Base-by-base conservation (phyloP, 2,797 vertebrate genomes). In the Lagorchestes hirsutus region DNA sequence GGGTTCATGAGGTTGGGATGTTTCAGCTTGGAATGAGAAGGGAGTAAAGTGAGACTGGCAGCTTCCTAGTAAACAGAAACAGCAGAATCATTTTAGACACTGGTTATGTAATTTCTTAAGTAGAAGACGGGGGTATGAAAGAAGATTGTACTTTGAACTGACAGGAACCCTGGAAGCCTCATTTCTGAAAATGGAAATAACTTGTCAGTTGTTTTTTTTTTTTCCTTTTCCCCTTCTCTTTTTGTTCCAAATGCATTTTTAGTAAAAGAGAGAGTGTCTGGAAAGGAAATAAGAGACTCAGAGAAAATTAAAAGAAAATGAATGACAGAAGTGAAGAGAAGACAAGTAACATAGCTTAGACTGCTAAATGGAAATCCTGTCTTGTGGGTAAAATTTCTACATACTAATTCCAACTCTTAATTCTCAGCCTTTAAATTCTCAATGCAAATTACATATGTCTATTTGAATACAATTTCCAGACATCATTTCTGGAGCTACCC, bases 151-250 rank as follows among this genome's bases (percentile, higher is more conserved):
- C 96, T 97, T 98, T 96, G 94, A 98, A 97, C 95, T 97, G 97
- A 98, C 97, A 98, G 96, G 96, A 98, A 94, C 24, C 57, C 97
- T 97, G 95, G 95, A 97, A 98, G 97, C 95, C 90, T 97, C 95
- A 98, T 97, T 10, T 93, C 50, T 98, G 92, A 96, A 96, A 96
- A 92, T 97, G 95, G 97, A 98, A 98, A 98, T 97, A 97, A 93
- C 93, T 97, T 96, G 95, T 94, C 92, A 96, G 94, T 96, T 95
- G 95, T 93, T 95, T 13, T 4, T 4, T 96, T 96, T 16, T 3
- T 14, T 59, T 34, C 13, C 13, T 31, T 34, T 67, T 34, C 59
- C 13, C n/a, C 22, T 82, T 82, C n/a, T 74, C 91, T 97, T 94
- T 92, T 96, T 97, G 74, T 12, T 97, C 96, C 92, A 97, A 93